phyloP scores from a whole-genome alignment of 1,140 invertebrate genomes.

The Marisa cornuarietis region DNA sequence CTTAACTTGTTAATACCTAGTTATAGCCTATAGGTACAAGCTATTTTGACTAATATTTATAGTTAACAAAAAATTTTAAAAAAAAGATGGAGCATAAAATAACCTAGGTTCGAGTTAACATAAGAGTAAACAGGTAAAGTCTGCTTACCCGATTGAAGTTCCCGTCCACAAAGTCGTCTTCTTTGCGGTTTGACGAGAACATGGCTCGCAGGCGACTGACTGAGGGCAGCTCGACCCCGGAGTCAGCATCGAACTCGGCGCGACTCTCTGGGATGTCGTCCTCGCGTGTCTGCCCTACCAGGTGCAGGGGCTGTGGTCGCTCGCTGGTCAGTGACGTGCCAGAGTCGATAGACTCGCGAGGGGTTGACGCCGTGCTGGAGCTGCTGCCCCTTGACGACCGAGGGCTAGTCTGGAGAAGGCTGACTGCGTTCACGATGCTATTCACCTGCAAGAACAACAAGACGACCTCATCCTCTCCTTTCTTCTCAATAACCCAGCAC shows the following conservation, averaged over 20 bases:
- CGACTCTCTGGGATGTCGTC: conserved; percentile 54
- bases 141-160: conserved; percentile 49
- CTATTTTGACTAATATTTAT: no score
- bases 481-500: not conserved
- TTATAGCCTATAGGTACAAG: no score
- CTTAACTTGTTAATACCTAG: no score
- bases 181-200: conserved; percentile 41
- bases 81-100: no score
- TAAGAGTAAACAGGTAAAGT: not conserved
- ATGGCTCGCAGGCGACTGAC: conserved; percentile 53
- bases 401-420: conserved; percentile 25
- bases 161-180: conserved; percentile 29
- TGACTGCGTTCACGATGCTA: conserved; percentile 29
- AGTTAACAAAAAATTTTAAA: no score
- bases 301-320: conserved; percentile 31
- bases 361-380: conserved; percentile 35
- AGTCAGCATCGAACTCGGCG: conserved; percentile 53
- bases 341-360: conserved; percentile 40
- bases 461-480: not conserved
- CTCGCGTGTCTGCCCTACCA: conserved; percentile 43
- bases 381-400: conserved; percentile 23
- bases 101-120: no score
- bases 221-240: conserved; percentile 54
- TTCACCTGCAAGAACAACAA: conserved; percentile 22
- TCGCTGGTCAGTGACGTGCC: conserved; percentile 23